Conservation (phyloP, 2,888 invertebrate species). For the Toxonevra muliebris region DNA sequence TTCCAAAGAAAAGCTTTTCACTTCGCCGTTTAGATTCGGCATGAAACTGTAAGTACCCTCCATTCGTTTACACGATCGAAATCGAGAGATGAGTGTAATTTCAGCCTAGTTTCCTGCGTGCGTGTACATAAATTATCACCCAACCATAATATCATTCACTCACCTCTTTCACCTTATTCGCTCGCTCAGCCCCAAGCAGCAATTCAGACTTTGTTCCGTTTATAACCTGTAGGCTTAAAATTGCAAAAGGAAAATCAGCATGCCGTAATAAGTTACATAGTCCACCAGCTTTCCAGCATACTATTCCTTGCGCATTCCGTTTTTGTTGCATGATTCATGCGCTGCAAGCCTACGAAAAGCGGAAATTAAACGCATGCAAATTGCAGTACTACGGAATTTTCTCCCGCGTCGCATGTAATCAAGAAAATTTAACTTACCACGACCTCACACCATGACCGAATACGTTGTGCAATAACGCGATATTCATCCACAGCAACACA, state of each 20-base stretch:
- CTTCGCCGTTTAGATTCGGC: too few species aligned
- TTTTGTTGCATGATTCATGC: background rate
- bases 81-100: background rate
- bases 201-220: background rate
- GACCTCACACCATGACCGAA: conserved; percentile 12
- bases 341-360: too few species aligned
- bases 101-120: conserved; percentile 29
- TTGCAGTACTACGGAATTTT: conserved; percentile 42
- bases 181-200: background rate
- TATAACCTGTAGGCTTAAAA: too few species aligned
- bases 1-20: too few species aligned
- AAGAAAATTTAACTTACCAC: conserved; percentile 22
- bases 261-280: too few species aligned
- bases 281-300: background rate
- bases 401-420: conserved; percentile 43
- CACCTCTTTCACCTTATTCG: background rate
- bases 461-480: background rate
- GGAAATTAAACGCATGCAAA: conserved; percentile 40
- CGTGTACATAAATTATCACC: conserved; percentile 43
- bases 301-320: background rate
- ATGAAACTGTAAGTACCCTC: background rate
- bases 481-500: background rate
- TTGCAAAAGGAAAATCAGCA: too few species aligned
- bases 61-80: background rate
- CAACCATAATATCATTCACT: conserved; percentile 11